Evolutionary conservation across 1,140 invertebrate genomes (phyloP).

Genomic region (Chironomus striatipennis): DNA sequence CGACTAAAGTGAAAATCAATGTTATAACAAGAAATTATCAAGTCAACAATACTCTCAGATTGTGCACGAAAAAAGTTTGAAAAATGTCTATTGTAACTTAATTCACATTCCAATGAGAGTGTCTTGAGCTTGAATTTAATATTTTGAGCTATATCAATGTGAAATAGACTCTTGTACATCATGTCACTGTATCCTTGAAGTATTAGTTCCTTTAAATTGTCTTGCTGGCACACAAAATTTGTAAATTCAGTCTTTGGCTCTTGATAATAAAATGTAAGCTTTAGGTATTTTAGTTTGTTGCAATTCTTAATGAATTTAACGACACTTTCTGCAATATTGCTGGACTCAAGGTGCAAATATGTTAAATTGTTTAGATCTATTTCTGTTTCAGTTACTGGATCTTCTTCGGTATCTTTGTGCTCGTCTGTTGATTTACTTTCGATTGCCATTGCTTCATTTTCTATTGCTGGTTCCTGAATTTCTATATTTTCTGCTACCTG

Average conservation of each 20-base stretch:
- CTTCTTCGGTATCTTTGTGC: no score
- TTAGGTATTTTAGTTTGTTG: background rate
- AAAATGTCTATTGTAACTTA: background rate
- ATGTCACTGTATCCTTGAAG: background rate
- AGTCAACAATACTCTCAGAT: background rate
- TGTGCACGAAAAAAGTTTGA: background rate
- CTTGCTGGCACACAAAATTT: background rate
- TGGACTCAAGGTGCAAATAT: background rate
- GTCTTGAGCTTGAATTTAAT: background rate
- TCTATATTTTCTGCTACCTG: background rate
- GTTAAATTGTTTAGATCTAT: background rate
- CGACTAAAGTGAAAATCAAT: constrained; percentile 11
- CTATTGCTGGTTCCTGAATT: background rate
- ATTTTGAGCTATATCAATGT: background rate
- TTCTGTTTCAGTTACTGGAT: no score
- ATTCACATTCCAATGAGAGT: background rate
- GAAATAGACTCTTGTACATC: background rate
- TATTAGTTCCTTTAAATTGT: background rate
- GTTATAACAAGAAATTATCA: background rate
- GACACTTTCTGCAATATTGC: background rate
- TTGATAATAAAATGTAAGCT: constrained; percentile 4
- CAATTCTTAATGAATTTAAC: background rate
- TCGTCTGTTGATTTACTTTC: background rate
- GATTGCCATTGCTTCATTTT: background rate
- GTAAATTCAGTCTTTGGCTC: background rate